Percentiles rank a stretch among this genome's conserved stretches.
Conservation (phyloP, 2,113 vertebrate genomes). For the Rhadina sibilatrix region DNA sequence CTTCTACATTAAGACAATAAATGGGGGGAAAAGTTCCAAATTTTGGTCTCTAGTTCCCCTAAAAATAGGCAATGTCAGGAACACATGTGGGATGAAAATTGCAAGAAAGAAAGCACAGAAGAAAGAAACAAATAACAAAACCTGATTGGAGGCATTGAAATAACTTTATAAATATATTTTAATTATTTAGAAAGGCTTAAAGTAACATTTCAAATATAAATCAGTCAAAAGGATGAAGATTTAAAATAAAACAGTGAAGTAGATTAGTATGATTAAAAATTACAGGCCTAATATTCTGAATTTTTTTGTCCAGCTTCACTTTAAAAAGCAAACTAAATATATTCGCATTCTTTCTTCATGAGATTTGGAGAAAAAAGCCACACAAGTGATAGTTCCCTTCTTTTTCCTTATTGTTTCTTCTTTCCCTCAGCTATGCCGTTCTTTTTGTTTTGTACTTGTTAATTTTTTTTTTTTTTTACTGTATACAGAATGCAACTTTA, state of each 20-base stretch:
- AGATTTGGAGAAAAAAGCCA: background rate
- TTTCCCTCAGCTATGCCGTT: background rate
- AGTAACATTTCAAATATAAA: background rate
- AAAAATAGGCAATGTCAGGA: background rate
- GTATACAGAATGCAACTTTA: background rate
- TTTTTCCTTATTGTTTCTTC: background rate
- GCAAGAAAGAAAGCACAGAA: background rate
- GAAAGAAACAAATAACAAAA: background rate
- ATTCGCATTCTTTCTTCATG: background rate
- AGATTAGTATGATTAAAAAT: background rate
- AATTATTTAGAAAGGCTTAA: background rate
- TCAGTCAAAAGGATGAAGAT: background rate
- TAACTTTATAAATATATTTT: background rate
- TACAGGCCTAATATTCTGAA: background rate
- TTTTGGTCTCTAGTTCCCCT: background rate
- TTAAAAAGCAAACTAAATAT: background rate
- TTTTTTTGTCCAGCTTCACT: background rate
- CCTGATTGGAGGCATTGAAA: background rate
- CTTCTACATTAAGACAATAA: background rate
- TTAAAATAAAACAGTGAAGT: background rate
- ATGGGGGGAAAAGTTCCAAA: background rate
- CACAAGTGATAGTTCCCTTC: background rate
- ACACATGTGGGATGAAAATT: background rate
- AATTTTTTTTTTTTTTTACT: background rate
- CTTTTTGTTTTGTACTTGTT: background rate